Percentiles rank a stretch among this genome's conserved stretches.
These are phyloP conservation scores for Thymelicus lineola DNA, from an alignment of 2,888 invertebrate genomes.

Conservation along the genomic window DNA sequence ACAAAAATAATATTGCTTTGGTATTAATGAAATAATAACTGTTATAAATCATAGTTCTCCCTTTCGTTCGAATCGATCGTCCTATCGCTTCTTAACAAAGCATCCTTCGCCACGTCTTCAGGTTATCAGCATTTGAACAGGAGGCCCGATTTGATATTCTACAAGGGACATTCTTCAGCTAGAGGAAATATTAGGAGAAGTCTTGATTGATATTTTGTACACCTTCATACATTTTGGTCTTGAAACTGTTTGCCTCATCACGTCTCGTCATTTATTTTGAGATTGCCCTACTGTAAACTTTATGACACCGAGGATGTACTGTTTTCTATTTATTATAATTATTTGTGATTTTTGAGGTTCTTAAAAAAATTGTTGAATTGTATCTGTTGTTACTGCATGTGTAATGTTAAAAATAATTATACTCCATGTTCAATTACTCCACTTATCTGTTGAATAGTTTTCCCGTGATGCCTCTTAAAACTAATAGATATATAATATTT, in stretches of 20 bases:
- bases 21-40: not conserved
- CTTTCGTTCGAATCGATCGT: not conserved
- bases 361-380: too few relatives aligned
- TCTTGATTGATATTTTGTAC: constrained; percentile 36
- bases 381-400: too few relatives aligned
- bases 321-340: not conserved
- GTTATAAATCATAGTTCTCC: not conserved
- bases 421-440: too few relatives aligned
- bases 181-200: constrained; percentile 25
- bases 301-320: not conserved
- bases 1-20: too few relatives aligned
- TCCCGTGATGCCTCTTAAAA: too few relatives aligned
- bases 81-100: constrained; percentile 7
- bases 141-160: constrained; percentile 35
- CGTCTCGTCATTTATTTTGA: constrained; percentile 24
- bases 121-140: constrained; percentile 34
- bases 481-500: too few relatives aligned
- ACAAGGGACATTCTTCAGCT: constrained; percentile 29
- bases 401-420: too few relatives aligned
- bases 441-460: too few relatives aligned
- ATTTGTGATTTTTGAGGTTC: not conserved
- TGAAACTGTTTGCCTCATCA: constrained; percentile 22
- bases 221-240: constrained; percentile 29
- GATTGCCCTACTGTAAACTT: constrained; percentile 22
- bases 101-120: constrained; percentile 8